phyloP scores from a whole-genome alignment of 2,888 invertebrate genomes.

The Cryptocheilus praepositus region DNA sequence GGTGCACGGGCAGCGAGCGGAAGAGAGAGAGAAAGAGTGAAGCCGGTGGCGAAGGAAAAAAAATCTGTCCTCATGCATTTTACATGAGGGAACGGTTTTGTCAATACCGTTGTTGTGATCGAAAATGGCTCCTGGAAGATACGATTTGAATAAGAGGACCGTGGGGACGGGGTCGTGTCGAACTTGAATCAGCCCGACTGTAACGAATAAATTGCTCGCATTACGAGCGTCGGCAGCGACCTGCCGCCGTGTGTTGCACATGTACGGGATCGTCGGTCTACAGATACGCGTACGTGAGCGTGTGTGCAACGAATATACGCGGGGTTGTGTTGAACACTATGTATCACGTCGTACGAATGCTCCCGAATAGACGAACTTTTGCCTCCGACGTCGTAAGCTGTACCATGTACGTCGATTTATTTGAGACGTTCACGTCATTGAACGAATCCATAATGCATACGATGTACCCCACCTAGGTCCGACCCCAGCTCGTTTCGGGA shows the following conservation, averaged over 20 bases:
- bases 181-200: slow-evolving; percentile 58
- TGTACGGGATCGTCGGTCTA: neutral
- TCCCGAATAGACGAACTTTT: slow-evolving; percentile 52
- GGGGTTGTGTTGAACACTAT: neutral
- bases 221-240: slow-evolving; percentile 50
- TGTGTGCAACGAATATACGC: neutral
- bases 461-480: slow-evolving; percentile 1
- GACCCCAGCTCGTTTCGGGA: slow-evolving; percentile 7
- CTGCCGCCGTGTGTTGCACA: slow-evolving; percentile 27
- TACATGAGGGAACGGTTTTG: slow-evolving; percentile 66
- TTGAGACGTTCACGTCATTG: slow-evolving; percentile 45
- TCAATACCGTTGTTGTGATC: slow-evolving; percentile 68
- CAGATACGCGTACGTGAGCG: neutral
- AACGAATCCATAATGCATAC: slow-evolving; percentile 55
- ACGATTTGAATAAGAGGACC: slow-evolving; percentile 66
- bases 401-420: slow-evolving; percentile 54
- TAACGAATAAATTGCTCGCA: slow-evolving; percentile 65
- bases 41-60: slow-evolving; percentile 13
- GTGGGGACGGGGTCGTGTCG: slow-evolving; percentile 49
- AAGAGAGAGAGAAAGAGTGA: neutral
- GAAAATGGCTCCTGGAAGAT: slow-evolving; percentile 68
- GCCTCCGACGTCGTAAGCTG: slow-evolving; percentile 25
- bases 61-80: slow-evolving; percentile 61
- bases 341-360: slow-evolving; percentile 34
- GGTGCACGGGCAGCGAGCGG: slow-evolving; percentile 1